Conservation (phyloP, 2,888 invertebrate genomes). For the Belgica antarctica region DNA sequence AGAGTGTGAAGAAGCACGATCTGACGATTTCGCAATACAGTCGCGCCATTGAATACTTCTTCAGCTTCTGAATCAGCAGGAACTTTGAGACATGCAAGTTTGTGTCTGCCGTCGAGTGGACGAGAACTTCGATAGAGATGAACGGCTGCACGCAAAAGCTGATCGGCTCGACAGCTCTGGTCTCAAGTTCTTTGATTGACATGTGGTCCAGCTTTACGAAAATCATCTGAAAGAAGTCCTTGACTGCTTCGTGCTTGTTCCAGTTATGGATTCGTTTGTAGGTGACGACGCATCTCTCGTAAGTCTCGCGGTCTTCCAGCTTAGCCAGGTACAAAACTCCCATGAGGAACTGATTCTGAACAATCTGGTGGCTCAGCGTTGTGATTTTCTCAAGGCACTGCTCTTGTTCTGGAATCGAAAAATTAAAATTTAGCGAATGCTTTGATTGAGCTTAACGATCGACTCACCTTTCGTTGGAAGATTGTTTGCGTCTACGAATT, state of each 20-base stretch:
- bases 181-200: constrained; percentile 56
- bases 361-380: constrained; percentile 65
- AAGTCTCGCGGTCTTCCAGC: constrained; percentile 73
- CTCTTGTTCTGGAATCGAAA: constrained; percentile 52
- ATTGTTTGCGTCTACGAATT: constrained; percentile 48
- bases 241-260: constrained; percentile 29
- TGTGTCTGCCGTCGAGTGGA: constrained; percentile 82
- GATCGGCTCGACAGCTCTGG: constrained; percentile 62
- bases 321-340: constrained; percentile 81
- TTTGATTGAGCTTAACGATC: too few relatives aligned
- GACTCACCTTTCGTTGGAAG: constrained; percentile 47
- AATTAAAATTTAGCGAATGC: too few relatives aligned
- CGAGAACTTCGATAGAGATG: constrained; percentile 77
- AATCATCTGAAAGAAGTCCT: constrained; percentile 50
- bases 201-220: constrained; percentile 52
- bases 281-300: constrained; percentile 67
- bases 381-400: constrained; percentile 70
- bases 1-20: constrained; percentile 84
- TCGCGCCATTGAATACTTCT: constrained; percentile 75
- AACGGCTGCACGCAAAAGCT: constrained; percentile 76
- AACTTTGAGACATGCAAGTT: constrained; percentile 78
- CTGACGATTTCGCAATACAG: constrained; percentile 86
- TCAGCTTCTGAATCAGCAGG: constrained; percentile 78
- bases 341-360: constrained; percentile 71
- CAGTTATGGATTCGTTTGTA: constrained; percentile 56